Evolutionary conservation across 2,888 invertebrate genomes (phyloP).

Genomic region (Apamea sordens): DNA sequence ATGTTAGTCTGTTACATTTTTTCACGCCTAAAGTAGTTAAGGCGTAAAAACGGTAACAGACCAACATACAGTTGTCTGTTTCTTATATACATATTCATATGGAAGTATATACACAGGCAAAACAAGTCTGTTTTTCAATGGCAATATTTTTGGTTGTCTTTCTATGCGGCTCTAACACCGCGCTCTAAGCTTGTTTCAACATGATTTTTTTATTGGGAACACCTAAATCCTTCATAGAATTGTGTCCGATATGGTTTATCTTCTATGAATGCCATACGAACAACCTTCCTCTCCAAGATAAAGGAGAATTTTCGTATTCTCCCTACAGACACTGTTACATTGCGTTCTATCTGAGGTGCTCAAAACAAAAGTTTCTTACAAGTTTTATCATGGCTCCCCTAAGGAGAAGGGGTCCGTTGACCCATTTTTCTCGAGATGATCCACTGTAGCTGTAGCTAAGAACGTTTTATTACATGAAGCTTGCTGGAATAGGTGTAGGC

Average conservation of each 20-base stretch:
- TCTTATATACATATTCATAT: too few relatives aligned
- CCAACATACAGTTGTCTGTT: too few relatives aligned
- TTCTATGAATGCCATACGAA: not conserved
- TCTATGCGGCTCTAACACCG: too few relatives aligned
- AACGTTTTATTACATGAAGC: slow-evolving; percentile 63
- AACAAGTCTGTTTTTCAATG: too few relatives aligned
- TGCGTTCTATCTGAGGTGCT: slow-evolving; percentile 80
- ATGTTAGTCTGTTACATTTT: too few relatives aligned
- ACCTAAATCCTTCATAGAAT: not conserved
- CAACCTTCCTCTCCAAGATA: slow-evolving; percentile 6
- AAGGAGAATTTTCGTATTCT: slow-evolving; percentile 50
- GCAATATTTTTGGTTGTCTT: too few relatives aligned
- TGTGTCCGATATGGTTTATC: not conserved
- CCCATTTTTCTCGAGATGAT: slow-evolving; percentile 87
- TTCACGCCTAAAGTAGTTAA: too few relatives aligned
- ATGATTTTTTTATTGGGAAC: not conserved
- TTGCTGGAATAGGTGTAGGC: slow-evolving; percentile 13
- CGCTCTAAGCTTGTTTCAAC: too few relatives aligned
- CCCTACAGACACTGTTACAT: slow-evolving; percentile 68
- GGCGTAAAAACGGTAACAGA: too few relatives aligned
- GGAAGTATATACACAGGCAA: too few relatives aligned
- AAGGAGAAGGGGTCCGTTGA: slow-evolving; percentile 83
- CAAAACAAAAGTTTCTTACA: slow-evolving; percentile 88
- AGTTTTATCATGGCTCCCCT: slow-evolving; percentile 87
- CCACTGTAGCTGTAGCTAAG: slow-evolving; percentile 69